phyloP scores from a whole-genome alignment of 2,797 vertebrate species.

The Peromyscus attwateri region DNA sequence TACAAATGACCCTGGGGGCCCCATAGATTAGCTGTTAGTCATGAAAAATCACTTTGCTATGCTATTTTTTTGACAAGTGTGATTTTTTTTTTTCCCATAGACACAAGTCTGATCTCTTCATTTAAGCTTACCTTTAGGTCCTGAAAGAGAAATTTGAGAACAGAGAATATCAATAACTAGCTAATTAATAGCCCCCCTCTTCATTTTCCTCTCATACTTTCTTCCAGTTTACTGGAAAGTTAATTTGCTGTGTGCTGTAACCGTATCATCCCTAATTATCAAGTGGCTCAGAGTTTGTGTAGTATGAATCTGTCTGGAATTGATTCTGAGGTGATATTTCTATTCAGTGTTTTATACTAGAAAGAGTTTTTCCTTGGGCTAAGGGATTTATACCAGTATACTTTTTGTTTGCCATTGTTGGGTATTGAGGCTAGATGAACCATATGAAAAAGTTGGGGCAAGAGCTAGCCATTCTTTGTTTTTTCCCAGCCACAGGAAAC shows the following conservation, averaged over 20 bases:
- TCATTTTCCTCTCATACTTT: not conserved
- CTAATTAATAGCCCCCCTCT: not conserved
- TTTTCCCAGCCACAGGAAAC: not conserved
- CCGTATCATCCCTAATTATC: not conserved
- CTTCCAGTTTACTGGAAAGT: not conserved
- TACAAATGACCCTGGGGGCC: not conserved
- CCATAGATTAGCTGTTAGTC: not conserved
- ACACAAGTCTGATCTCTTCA: not conserved
- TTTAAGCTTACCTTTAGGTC: not conserved
- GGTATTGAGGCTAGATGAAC: not conserved
- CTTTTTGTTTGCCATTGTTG: not conserved
- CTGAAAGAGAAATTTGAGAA: slow-evolving; percentile 5
- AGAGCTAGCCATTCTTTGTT: not conserved
- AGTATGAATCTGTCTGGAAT: not conserved
- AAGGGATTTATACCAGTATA: not conserved
- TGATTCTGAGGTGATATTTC: slow-evolving; percentile 45
- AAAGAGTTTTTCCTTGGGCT: not conserved
- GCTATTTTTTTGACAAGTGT: not conserved
- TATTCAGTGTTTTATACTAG: not conserved
- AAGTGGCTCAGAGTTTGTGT: not conserved
- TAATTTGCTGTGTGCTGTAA: not conserved
- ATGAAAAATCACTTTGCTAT: not conserved
- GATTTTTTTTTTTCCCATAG: not conserved
- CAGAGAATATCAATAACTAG: not conserved
- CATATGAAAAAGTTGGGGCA: no score